Base-by-base conservation (phyloP, 1,140 invertebrate genomes). In the Homalodisca vitripennis region DNA sequence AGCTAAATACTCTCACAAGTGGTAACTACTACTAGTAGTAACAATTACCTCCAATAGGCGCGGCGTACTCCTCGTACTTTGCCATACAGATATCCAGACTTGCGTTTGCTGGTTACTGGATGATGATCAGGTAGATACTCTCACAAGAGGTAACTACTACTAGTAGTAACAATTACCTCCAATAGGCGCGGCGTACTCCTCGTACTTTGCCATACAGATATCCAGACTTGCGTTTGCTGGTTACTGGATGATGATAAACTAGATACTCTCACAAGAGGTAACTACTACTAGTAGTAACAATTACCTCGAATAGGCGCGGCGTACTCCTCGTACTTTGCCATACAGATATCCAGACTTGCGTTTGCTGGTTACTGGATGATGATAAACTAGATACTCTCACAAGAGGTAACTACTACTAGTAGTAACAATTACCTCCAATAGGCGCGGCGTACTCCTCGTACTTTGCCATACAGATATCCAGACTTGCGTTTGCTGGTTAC, bases 91-190 rank as follows among this genome's bases (percentile, higher is more conserved):
- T 72, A 29, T 74, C 71, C 51, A 71, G 71, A n/a, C 74, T 77
- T 69, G 71, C 34, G 29, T 80, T 79, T n/a, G n/a, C n/a, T n/a
- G n/a, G n/a, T n/a, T n/a, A n/a, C n/a, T n/a, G n/a, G n/a, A n/a
- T n/a, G n/a, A n/a, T n/a, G n/a, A n/a, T n/a, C n/a, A n/a, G n/a
- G n/a, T n/a, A n/a, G n/a, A n/a, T n/a, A n/a, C n/a, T n/a, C n/a
- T n/a, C n/a, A n/a, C n/a, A n/a, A n/a, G n/a, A n/a, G n/a, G n/a
- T n/a, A n/a, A n/a, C n/a, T n/a, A n/a, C n/a, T n/a, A n/a, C n/a
- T n/a, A n/a, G n/a, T n/a, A n/a, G n/a, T 41, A 41, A 24, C 64
- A 70, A 66, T 71, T 73, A 80, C 79, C 79, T 72, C 73, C 76
- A 0, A 78, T 67, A 0, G 77, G 78, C 0, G 72, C 31, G 3